Conservation (phyloP, 2,888 invertebrate species). For the Cosmopolites sordidus region DNA sequence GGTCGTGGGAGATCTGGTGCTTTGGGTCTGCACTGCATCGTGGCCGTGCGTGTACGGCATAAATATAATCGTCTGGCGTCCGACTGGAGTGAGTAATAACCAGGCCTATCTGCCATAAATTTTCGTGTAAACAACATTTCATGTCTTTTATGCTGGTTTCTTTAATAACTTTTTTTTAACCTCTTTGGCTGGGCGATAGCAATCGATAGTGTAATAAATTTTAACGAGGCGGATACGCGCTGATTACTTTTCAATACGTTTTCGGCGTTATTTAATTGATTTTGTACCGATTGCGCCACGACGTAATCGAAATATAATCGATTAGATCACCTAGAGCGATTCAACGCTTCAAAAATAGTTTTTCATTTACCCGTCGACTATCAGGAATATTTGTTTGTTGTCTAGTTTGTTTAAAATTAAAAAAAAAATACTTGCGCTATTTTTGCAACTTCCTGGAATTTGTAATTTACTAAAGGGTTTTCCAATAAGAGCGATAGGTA, state of each 20-base stretch:
- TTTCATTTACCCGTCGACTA: no score
- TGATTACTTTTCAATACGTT: constrained; percentile 1
- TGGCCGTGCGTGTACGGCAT: constrained; percentile 12
- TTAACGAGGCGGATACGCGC: not conserved
- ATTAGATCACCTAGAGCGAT: no score
- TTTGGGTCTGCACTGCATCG: no score
- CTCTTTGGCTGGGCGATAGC: constrained; percentile 17
- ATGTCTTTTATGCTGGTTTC: constrained; percentile 18
- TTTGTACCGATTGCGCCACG: not conserved
- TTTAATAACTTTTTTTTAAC: constrained; percentile 21
- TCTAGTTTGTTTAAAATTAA: no score
- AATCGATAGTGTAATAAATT: constrained; percentile 20
- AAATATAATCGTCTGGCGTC: constrained; percentile 18
- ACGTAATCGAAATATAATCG: no score
- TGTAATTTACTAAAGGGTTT: no score
- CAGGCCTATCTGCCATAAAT: constrained; percentile 20
- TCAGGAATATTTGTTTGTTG: no score
- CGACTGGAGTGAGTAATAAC: constrained; percentile 22
- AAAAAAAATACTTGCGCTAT: no score
- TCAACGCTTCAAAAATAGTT: no score
- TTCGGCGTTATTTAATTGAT: not conserved
- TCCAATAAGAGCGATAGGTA: no score
- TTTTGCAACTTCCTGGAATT: no score
- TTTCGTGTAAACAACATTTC: constrained; percentile 25
- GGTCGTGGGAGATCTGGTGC: no score